Evolutionary conservation across 92 coral and sea anemone species (phyloP), one percentile per base, ranked within the genome.

Genomic region (Umimayanthus kanabou): DNA sequence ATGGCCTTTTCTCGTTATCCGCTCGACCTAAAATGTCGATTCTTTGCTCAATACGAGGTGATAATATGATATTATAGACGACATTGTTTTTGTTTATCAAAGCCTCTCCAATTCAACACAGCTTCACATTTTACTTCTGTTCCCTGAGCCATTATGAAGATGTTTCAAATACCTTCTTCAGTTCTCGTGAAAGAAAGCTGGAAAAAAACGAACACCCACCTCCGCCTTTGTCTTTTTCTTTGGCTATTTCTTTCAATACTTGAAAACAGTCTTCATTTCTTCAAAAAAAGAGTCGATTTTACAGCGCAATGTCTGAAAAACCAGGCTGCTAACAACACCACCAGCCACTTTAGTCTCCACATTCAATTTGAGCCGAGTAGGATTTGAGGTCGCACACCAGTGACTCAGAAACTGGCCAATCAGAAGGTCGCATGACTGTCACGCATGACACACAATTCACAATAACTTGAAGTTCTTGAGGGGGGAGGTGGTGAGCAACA

Each of bases 1-100:
- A 84, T 85, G 82, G 79, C 89, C 77, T 81, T 91, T 93, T 88
- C 90, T 89, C 50, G 70, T 69, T 69, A 81, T 43, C 69, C 16
- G 22, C 29, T 70, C 66, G 42, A 28, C 77, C 87, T 83, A 83
- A 83, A 83, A 83, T 33, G 77, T 70, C 87, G 28, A 47, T 65
- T 28, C 65, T 83, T 69, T 67, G 66, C 65, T 45, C 76, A n/a
- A 25, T 1, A 9, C 1, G 26, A 47, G 8, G 5, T 20, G 78
- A 83, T 69, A 43, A 26, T 30, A 67, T 33, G 77, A 71, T 83
- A 43, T 70, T 6, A 39, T 83, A 70, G 28, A 29, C 14, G 5
- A 9, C 25, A 25, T 15, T 53, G 33, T 28, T 70, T 67, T 83
- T 50, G 39, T 45, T 45, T 15, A 45, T 47, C 39, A 71, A 45